phyloP scores from a whole-genome alignment of 2,113 vertebrate genomes.

The Heteronetta atricapilla region DNA sequence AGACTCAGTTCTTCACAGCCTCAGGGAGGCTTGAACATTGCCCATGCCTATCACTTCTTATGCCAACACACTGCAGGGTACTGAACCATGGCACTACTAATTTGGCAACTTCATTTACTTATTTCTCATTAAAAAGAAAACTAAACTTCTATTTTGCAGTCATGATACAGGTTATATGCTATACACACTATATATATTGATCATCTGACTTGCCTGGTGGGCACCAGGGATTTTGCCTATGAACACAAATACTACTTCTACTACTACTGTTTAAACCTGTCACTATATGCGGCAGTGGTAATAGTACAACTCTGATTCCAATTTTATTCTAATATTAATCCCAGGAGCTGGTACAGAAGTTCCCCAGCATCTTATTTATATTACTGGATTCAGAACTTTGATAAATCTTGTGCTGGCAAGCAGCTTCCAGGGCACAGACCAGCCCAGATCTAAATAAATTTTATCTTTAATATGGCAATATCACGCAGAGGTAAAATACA shows the following conservation, averaged over 20 bases:
- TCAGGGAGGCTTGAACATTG: neutral
- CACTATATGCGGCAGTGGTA: neutral
- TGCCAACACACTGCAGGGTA: neutral
- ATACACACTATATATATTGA: neutral
- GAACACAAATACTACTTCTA: neutral
- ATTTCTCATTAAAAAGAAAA: no score
- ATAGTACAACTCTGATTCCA: neutral
- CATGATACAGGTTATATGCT: neutral
- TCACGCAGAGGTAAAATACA: slow-evolving; percentile 6
- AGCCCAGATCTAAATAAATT: neutral
- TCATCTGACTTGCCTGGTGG: neutral
- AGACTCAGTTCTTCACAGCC: neutral
- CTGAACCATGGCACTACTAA: neutral
- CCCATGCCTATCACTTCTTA: neutral
- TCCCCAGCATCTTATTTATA: neutral
- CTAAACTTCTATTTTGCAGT: neutral
- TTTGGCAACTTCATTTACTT: neutral
- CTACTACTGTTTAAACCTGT: neutral
- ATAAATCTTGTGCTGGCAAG: neutral
- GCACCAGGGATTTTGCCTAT: neutral
- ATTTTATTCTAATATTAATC: neutral
- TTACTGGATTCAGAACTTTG: neutral
- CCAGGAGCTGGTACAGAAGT: neutral
- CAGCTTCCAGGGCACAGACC: neutral
- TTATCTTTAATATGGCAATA: neutral